Percentiles rank a stretch among this genome's conserved stretches.
Conservation (phyloP, 2,797 vertebrate species). For the Muscicapa comitata region DNA sequence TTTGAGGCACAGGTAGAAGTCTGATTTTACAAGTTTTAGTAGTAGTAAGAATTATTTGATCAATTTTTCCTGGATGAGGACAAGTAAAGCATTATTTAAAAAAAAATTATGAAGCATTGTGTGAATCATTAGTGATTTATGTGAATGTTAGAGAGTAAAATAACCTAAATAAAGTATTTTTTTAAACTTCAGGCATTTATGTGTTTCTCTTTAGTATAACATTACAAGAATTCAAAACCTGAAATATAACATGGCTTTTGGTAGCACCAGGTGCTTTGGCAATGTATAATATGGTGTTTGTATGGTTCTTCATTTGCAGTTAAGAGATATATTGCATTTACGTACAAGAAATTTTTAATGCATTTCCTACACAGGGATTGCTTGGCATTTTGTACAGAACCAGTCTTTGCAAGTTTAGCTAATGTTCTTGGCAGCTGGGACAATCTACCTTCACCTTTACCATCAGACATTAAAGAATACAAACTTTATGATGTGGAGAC, state of each 20-base stretch:
- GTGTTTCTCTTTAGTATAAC: neutral
- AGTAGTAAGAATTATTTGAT: neutral
- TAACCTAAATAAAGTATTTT: neutral
- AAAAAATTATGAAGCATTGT: neutral
- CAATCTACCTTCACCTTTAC: constrained; percentile 90
- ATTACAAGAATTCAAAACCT: neutral
- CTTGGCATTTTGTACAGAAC: constrained; percentile 97
- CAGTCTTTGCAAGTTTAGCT: constrained; percentile 94
- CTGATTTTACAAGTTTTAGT: neutral
- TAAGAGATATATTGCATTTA: neutral
- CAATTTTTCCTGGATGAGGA: neutral
- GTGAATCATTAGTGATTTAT: neutral
- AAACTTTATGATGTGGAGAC: constrained; percentile 97
- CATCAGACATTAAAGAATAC: constrained; percentile 93
- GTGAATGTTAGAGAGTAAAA: neutral
- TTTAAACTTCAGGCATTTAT: neutral
- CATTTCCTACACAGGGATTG: constrained; percentile 84
- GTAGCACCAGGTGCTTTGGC: neutral
- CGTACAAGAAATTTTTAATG: neutral
- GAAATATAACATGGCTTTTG: neutral
- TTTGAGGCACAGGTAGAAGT: neutral
- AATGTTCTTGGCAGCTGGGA: constrained; percentile 96
- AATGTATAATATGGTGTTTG: neutral
- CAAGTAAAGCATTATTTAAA: neutral
- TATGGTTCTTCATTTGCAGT: neutral